phyloP scores from a whole-genome alignment of 2,888 invertebrate species.

The Leucania comma region DNA sequence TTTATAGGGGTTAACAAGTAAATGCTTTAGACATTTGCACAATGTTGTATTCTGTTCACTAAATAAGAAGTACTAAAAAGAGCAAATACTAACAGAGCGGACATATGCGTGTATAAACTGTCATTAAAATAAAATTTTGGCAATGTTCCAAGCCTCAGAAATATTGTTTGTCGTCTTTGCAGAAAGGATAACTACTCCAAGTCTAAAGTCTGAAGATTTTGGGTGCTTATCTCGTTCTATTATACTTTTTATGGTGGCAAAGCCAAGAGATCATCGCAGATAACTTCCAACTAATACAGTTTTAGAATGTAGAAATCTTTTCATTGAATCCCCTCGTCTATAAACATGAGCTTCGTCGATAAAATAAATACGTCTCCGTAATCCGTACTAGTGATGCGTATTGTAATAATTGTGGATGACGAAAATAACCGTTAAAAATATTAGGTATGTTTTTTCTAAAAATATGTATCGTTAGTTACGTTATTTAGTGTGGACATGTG shows the following conservation, averaged over 20 bases:
- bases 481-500: slow-evolving; percentile 65
- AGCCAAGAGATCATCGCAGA: slow-evolving; percentile 34
- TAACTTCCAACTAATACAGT: slow-evolving; percentile 26
- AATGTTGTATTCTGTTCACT: slow-evolving; percentile 57
- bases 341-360: slow-evolving; percentile 43
- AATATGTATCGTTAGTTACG: slow-evolving; percentile 58
- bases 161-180: slow-evolving; percentile 86
- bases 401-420: slow-evolving; percentile 33
- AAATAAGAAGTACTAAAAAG: slow-evolving; percentile 67
- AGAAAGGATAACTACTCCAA: slow-evolving; percentile 76
- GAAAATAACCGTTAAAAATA: slow-evolving; percentile 34
- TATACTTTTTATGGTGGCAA: slow-evolving; percentile 57
- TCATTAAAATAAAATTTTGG: slow-evolving; percentile 90
- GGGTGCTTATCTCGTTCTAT: slow-evolving; percentile 71
- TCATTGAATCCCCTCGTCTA: slow-evolving; percentile 17
- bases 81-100: slow-evolving; percentile 77
- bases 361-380: slow-evolving; percentile 49
- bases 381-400: slow-evolving; percentile 51
- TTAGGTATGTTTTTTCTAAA: slow-evolving; percentile 48
- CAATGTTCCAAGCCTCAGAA: slow-evolving; percentile 82
- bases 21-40: slow-evolving; percentile 29
- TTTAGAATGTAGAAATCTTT: slow-evolving; percentile 33
- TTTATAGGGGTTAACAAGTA: slow-evolving; percentile 19
- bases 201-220: slow-evolving; percentile 71
- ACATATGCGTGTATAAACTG: slow-evolving; percentile 86